phyloP scores from a whole-genome alignment of 1,140 invertebrate species.

The Nylanderia fulva region DNA sequence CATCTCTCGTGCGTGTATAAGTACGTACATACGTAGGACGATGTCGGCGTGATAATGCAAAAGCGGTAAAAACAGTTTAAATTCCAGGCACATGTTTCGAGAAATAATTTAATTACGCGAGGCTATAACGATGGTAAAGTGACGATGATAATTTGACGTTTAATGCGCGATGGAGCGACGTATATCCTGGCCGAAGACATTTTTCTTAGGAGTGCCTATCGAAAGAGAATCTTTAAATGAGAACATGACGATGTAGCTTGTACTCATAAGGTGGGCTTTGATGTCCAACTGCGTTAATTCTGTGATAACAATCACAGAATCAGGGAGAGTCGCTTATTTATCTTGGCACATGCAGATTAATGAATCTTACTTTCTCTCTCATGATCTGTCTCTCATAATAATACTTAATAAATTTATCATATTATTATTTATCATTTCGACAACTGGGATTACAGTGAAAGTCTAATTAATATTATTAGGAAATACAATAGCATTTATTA shows the following conservation, averaged over 20 bases:
- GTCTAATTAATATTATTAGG: neutral
- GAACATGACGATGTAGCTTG: neutral
- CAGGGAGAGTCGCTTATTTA: neutral
- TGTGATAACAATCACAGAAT: conserved; percentile 25
- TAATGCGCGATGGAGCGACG: conserved; percentile 20
- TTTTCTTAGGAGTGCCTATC: neutral
- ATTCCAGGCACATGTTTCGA: conserved; percentile 48
- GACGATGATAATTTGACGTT: conserved; percentile 67
- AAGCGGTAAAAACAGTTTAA: conserved; percentile 64
- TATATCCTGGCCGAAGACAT: neutral
- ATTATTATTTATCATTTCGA: neutral
- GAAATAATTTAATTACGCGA: conserved; percentile 72
- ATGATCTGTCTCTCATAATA: neutral
- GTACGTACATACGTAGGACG: conserved; percentile 24
- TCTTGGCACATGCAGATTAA: conserved; percentile 14
- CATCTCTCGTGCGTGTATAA: conserved; percentile 36
- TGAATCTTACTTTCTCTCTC: conserved; percentile 31
- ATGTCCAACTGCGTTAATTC: conserved; percentile 28
- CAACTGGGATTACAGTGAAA: neutral
- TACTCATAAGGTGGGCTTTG: neutral
- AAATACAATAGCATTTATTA: neutral
- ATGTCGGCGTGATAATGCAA: conserved; percentile 46
- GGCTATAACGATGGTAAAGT: conserved; percentile 50
- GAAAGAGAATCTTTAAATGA: conserved; percentile 7
- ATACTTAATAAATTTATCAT: neutral